A percentile compares a stretch with the other conserved stretches of the same genome.
These are phyloP conservation scores for Trialeurodes vaporariorum DNA, from an alignment of 1,140 invertebrate genomes.

Conservation along the genomic window DNA sequence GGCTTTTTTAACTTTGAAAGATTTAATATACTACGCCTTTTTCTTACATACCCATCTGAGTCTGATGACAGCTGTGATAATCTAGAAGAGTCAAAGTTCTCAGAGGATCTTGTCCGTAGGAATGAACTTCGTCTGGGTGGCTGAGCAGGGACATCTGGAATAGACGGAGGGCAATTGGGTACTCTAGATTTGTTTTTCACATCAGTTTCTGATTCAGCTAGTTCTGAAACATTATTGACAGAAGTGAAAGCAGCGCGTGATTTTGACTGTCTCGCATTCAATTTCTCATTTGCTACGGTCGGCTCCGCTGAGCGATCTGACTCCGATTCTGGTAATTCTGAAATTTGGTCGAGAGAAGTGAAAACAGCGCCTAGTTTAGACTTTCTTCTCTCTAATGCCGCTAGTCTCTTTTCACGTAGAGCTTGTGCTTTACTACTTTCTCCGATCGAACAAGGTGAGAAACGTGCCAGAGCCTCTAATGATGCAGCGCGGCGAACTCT, in stretches of 20 bases:
- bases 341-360: neutral
- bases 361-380: neutral
- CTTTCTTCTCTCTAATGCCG: neutral
- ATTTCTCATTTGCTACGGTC: neutral
- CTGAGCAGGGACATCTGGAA: no score
- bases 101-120: no score
- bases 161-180: no score
- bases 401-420: neutral
- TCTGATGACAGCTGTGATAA: no score
- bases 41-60: no score
- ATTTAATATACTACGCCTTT: neutral
- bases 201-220: neutral
- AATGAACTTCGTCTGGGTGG: neutral
- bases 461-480: neutral
- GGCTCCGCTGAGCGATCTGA: neutral
- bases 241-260: no score
- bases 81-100: no score
- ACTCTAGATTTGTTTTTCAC: no score
- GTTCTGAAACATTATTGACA: neutral
- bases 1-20: neutral
- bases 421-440: neutral
- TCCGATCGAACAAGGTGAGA: neutral
- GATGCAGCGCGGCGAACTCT: neutral
- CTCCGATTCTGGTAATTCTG: neutral
- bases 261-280: neutral